Evolutionary conservation across 2,888 invertebrate species (phyloP).

Genomic region (Heliconius charithonia): DNA sequence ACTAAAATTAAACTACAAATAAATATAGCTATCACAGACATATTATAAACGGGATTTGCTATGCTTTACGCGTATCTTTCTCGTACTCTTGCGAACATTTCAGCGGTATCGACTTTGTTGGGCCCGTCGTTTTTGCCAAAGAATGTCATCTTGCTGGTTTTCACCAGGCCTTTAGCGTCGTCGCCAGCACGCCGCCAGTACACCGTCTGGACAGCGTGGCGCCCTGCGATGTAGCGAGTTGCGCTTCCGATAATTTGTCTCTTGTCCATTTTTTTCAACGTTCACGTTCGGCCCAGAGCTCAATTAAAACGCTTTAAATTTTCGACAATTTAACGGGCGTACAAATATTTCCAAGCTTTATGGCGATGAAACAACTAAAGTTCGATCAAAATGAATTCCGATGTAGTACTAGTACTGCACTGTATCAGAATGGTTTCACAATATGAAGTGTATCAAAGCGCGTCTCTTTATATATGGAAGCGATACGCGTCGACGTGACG

Average conservation of each 20-base stretch:
- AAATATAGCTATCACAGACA: constrained; percentile 45
- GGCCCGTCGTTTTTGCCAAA: constrained; percentile 81
- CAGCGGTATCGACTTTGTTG: constrained; percentile 74
- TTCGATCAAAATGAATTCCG: constrained; percentile 31
- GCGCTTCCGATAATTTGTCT: constrained; percentile 86
- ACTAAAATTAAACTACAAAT: constrained; percentile 36
- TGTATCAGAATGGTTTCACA: constrained; percentile 36
- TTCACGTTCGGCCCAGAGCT: too few relatives aligned
- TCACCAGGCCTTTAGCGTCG: constrained; percentile 77
- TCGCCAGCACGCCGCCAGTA: constrained; percentile 87
- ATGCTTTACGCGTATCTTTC: constrained; percentile 73
- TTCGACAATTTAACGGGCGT: not conserved
- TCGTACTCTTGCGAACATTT: constrained; percentile 76
- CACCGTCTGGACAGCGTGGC: constrained; percentile 89
- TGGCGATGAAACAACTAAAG: not conserved
- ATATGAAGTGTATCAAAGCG: constrained; percentile 29
- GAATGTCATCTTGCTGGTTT: constrained; percentile 83
- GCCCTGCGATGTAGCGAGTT: constrained; percentile 88
- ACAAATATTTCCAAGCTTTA: constrained; percentile 13
- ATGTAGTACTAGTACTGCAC: constrained; percentile 33
- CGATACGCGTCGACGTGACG: constrained; percentile 51
- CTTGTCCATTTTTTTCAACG: constrained; percentile 69
- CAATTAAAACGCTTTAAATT: not conserved
- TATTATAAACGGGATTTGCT: not conserved
- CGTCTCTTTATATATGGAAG: constrained; percentile 52